phyloP scores from a whole-genome alignment of 2,888 invertebrate genomes.

The Calephelis perditalis region DNA sequence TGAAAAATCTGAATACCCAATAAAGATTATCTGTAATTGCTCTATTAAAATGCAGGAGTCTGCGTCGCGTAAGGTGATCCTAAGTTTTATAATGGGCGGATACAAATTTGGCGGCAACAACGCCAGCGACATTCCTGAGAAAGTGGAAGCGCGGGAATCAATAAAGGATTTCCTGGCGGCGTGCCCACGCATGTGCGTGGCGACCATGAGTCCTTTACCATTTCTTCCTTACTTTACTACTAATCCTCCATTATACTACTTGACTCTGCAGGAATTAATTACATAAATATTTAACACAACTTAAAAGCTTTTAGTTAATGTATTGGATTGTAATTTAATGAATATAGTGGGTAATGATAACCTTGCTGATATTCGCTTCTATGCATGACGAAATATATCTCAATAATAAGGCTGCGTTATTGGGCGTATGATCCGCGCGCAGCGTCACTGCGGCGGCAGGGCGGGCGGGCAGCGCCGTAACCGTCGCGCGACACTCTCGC shows the following conservation, averaged over 20 bases:
- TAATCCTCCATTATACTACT: not conserved
- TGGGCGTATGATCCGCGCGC: slow-evolving; percentile 75
- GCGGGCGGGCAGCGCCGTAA: slow-evolving; percentile 40
- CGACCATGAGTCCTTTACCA: slow-evolving; percentile 35
- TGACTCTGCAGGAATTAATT: not conserved
- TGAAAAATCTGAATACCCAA: slow-evolving; percentile 7
- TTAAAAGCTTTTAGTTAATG: not conserved
- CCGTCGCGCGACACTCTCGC: slow-evolving; percentile 48
- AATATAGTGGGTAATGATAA: slow-evolving; percentile 21
- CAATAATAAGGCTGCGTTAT: slow-evolving; percentile 71
- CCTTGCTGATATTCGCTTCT: slow-evolving; percentile 55
- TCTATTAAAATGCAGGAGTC: slow-evolving; percentile 34
- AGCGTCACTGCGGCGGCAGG: slow-evolving; percentile 68
- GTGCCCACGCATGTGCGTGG: slow-evolving; percentile 77
- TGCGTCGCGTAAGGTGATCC: slow-evolving; percentile 49
- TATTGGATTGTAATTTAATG: slow-evolving; percentile 2
- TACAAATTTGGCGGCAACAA: slow-evolving; percentile 65
- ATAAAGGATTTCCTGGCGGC: slow-evolving; percentile 78
- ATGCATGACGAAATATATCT: slow-evolving; percentile 69
- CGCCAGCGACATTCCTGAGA: slow-evolving; percentile 73
- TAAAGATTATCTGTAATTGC: slow-evolving; percentile 26
- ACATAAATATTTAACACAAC: no score
- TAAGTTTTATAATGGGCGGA: slow-evolving; percentile 52
- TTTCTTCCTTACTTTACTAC: slow-evolving; percentile 20
- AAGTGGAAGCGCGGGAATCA: slow-evolving; percentile 75